A percentile compares a stretch with the other conserved stretches of the same genome.
Conservation (phyloP, 2,113 vertebrate species). For the Pogonocichla stellata region DNA sequence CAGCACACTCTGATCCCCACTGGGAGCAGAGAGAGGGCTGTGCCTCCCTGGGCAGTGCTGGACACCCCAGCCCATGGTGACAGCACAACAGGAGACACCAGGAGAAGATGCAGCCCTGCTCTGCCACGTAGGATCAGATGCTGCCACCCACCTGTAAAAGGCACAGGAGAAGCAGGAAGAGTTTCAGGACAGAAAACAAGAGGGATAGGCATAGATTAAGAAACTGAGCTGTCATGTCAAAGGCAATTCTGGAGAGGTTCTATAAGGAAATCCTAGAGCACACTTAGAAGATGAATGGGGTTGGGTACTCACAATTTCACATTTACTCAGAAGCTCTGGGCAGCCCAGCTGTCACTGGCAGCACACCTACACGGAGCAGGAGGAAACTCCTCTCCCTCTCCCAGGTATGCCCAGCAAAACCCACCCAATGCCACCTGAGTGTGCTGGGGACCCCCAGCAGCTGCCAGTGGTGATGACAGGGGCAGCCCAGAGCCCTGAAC, state of each 20-base stretch:
- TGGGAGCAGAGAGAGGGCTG: not conserved
- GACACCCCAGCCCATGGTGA: fast-evolving
- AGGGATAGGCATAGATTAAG: fast-evolving
- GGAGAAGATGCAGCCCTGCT: not conserved
- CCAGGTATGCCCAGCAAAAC: not conserved
- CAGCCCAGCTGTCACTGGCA: not conserved
- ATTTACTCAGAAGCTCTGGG: fast-evolving
- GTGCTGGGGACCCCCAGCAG: not conserved
- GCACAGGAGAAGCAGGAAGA: not conserved
- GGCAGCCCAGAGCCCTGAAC: not conserved
- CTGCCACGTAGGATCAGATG: fast-evolving
- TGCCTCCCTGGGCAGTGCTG: not conserved
- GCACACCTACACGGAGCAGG: too few relatives aligned
- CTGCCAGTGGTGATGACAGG: fast-evolving
- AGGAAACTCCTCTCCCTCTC: not conserved
- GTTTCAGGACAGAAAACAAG: not conserved
- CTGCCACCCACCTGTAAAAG: not conserved
- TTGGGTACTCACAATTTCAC: not conserved
- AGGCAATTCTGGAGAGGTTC: not conserved
- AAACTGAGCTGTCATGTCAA: not conserved
- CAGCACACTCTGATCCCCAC: fast-evolving
- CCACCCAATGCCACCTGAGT: fast-evolving
- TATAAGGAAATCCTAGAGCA: not conserved
- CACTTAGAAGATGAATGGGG: not conserved
- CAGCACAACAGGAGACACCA: not conserved